Base-by-base conservation (phyloP, 2,113 vertebrate species). In the Pica pica region DNA sequence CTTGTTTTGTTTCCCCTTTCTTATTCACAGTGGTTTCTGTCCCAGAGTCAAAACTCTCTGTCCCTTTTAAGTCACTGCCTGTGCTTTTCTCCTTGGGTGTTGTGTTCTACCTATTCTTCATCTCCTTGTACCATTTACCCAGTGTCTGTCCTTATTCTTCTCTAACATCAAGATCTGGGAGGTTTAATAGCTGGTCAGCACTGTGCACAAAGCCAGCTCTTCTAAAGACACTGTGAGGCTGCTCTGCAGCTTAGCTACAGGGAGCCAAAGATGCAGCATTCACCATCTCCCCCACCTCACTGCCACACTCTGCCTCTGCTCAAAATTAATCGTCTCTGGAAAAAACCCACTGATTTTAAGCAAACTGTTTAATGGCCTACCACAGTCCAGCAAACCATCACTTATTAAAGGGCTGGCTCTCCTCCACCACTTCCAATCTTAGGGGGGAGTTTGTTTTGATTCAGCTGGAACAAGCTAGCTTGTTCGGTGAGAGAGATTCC, bases 401-500 rank as follows among this genome's bases (percentile, higher is more conserved):
- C 26, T 89, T 78, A 33, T 39, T 31, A 49, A 8, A 68, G 55
- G 52, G 39, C 16, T 71, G 22, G 28, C 41, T 55, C 56, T 50
- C 30, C 42, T 18, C 19, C 0, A 4, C 7, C 59, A 53, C 64
- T 46, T 85, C 39, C 53, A 44, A 1, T 15, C 42, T 30, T 15
- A 47, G 35, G 33, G 30, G 83, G 33, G 33, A 20, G 35, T 59
- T 77, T 76, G 44, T 79, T 96, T 79, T 67, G 50, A 91, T 88
- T 91, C 64, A 83, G 70, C 44, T 81, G 57, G 77, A 93, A 91
- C 37, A 52, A 95, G 64, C 47, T 5, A 35, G 61, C 67, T 92
- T 70, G 82, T 89, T 87, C 56, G 81, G 92, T 86, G 90, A 89
- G 82, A 94, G 69, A 87, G 83, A 94, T 93, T 95, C 94, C 50